phyloP scores from a whole-genome alignment of 2,113 vertebrate species.

The Martes martes region DNA sequence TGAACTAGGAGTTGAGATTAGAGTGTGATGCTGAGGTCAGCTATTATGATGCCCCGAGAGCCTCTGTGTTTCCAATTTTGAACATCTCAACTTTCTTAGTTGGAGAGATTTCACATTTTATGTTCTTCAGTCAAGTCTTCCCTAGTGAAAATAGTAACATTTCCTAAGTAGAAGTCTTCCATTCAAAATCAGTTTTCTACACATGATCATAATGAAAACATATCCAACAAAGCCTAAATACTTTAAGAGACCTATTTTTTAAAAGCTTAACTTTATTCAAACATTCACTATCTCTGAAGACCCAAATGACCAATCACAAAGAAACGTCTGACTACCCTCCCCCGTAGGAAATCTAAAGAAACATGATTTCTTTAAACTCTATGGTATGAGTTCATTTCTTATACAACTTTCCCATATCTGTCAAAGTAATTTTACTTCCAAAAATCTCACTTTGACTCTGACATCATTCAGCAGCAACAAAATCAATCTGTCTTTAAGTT shows the following conservation, averaged over 20 bases:
- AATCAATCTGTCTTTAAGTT: slow-evolving; percentile 10
- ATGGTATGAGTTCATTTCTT: not conserved
- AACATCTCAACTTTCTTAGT: slow-evolving; percentile 3
- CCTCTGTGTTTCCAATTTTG: not conserved
- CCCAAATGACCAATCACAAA: not conserved
- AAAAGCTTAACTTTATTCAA: not conserved
- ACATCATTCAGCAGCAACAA: not conserved
- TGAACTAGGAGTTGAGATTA: not conserved
- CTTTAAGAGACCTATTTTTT: not conserved
- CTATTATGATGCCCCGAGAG: not conserved
- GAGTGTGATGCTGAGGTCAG: not conserved
- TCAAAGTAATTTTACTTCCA: not conserved
- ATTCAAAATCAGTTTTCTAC: slow-evolving; percentile 30
- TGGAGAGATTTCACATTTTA: not conserved
- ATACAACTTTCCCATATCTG: not conserved
- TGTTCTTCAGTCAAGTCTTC: not conserved
- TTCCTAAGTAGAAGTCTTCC: not conserved
- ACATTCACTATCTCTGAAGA: slow-evolving; percentile 4
- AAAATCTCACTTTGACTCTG: slow-evolving; percentile 28
- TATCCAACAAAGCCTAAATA: not conserved
- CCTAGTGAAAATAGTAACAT: not conserved
- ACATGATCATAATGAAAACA: not conserved
- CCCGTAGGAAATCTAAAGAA: not conserved
- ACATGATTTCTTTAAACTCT: not conserved
- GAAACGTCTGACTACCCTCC: not conserved